Evolutionary conservation across 2,888 invertebrate genomes (phyloP).

Genomic region (Melieria crassipennis): DNA sequence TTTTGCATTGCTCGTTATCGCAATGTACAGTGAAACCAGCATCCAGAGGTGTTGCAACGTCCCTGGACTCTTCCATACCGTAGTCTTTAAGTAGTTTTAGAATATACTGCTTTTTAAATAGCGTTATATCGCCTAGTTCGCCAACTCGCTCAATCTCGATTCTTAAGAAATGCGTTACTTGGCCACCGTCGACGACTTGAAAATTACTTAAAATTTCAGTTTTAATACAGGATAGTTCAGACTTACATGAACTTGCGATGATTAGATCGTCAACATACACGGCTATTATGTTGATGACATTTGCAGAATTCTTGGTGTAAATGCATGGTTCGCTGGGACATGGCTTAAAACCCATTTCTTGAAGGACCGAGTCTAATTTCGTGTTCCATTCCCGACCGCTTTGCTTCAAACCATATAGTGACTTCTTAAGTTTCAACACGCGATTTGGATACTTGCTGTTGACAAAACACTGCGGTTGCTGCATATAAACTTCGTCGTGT

Average conservation of each 20-base stretch:
- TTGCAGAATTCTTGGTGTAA: constrained; percentile 31
- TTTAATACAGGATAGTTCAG: constrained; percentile 33
- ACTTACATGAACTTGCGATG: constrained; percentile 31
- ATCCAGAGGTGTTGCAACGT: constrained; percentile 17
- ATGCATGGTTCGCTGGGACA: constrained; percentile 39
- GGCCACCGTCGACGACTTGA: constrained; percentile 34
- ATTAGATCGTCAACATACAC: constrained; percentile 42
- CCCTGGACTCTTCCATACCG: constrained; percentile 5
- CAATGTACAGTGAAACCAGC: constrained; percentile 18
- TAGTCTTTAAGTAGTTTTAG: constrained; percentile 10
- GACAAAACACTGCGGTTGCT: constrained; percentile 31
- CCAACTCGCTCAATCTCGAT: constrained; percentile 12
- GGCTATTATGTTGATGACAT: constrained; percentile 32
- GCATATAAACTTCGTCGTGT: constrained; percentile 36
- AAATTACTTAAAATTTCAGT: constrained; percentile 30
- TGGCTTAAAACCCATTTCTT: constrained; percentile 33
- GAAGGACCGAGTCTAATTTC: constrained; percentile 34
- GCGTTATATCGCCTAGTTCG: constrained; percentile 7
- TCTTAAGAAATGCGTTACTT: constrained; percentile 20
- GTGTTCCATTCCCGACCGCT: constrained; percentile 41
- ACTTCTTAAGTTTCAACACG: constrained; percentile 37
- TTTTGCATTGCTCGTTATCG: neutral
- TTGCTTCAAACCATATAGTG: constrained; percentile 41
- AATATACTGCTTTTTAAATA: constrained; percentile 12
- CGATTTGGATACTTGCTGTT: constrained; percentile 25